phyloP scores from a whole-genome alignment of 2,888 invertebrate genomes.

The Trichogramma dendrolimi region DNA sequence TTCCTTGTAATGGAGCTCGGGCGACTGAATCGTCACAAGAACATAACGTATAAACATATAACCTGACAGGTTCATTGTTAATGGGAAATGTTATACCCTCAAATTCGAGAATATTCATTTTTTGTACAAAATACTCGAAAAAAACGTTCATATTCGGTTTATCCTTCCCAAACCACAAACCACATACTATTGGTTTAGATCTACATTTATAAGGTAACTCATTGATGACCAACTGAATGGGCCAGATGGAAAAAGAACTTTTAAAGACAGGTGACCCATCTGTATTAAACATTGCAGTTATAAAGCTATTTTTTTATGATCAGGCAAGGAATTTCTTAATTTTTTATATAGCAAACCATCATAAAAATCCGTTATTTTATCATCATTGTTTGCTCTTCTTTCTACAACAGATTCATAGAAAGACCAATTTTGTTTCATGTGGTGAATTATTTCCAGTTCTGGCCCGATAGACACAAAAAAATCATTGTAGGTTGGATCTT shows the following conservation, averaged over 20 bases:
- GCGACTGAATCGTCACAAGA: conserved; percentile 23
- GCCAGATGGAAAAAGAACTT: conserved; percentile 21
- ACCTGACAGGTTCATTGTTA: not conserved
- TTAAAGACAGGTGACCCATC: conserved; percentile 16
- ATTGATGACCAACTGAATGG: conserved; percentile 21
- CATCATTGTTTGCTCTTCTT: not conserved
- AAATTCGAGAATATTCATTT: not conserved
- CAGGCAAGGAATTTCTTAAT: conserved; percentile 10
- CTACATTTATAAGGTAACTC: conserved; percentile 24
- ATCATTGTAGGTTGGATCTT: conserved; percentile 8
- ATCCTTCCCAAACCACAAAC: conserved; percentile 25
- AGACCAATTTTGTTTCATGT: not conserved
- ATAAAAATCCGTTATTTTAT: conserved; percentile 13
- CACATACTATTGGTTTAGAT: conserved; percentile 15
- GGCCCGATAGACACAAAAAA: conserved; percentile 15
- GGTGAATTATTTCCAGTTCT: not conserved
- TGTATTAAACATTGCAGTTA: conserved; percentile 17
- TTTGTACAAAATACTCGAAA: conserved; percentile 10
- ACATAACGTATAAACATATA: conserved; percentile 12
- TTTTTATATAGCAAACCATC: conserved; percentile 19
- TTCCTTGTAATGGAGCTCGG: not conserved
- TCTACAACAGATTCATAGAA: not conserved
- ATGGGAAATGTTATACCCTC: conserved; percentile 11
- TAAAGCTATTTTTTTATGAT: conserved; percentile 3
- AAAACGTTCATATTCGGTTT: conserved; percentile 7